Percentiles rank a stretch among this genome's conserved stretches.
Evolutionary conservation across 2,113 vertebrate species (phyloP).

Genomic region (Menura novaehollandiae): DNA sequence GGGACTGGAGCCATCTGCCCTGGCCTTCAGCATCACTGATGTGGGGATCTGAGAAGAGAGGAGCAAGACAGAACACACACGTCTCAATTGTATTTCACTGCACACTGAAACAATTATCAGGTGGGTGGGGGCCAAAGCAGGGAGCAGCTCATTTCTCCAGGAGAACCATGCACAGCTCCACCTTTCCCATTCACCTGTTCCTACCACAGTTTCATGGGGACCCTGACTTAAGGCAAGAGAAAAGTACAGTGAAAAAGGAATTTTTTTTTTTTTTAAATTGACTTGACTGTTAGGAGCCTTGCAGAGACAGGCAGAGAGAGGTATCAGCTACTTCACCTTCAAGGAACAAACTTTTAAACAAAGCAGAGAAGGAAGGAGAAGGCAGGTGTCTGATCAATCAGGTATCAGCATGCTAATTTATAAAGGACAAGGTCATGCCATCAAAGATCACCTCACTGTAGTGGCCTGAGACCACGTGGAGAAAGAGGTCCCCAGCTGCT

Average conservation of each 20-base stretch:
- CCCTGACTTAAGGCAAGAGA: background rate
- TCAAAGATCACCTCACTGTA: background rate
- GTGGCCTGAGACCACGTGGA: rapidly evolving
- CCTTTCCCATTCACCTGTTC: background rate
- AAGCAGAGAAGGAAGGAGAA: background rate
- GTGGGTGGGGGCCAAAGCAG: background rate
- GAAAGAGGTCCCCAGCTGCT: background rate
- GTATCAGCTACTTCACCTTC: background rate
- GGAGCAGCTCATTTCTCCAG: background rate
- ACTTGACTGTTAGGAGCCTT: background rate
- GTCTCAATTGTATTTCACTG: background rate
- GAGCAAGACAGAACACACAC: background rate
- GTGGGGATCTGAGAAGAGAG: background rate
- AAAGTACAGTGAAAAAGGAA: background rate
- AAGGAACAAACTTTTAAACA: background rate
- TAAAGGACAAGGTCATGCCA: background rate
- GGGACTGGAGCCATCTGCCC: background rate
- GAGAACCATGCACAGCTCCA: background rate
- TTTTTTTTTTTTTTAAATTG: background rate
- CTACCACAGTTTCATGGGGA: background rate
- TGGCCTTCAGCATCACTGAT: background rate
- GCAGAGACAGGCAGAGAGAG: background rate
- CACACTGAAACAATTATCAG: background rate
- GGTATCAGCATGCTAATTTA: background rate
- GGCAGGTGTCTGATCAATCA: background rate